Conservation (phyloP, 2,113 vertebrate species). For the Vidua macroura region DNA sequence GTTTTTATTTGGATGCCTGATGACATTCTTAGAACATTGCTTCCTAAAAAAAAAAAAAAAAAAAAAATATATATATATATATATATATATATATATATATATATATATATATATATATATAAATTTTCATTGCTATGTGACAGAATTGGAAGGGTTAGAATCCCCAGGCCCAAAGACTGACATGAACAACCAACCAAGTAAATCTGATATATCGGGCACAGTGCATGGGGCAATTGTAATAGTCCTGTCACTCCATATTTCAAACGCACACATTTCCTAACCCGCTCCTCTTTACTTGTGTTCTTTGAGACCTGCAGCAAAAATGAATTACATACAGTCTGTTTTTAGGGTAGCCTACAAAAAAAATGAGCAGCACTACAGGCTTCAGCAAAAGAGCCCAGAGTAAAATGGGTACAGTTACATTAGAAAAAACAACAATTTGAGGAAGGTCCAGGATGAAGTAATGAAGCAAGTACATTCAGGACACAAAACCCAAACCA, state of each 20-base stretch:
- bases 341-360: background rate
- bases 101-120: too few relatives aligned
- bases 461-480: background rate
- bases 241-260: background rate
- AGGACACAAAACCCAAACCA: background rate
- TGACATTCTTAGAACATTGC: constrained; percentile 53
- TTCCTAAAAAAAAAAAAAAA: constrained; percentile 34
- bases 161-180: background rate
- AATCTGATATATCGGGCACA: background rate
- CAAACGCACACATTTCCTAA: background rate
- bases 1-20: constrained; percentile 27
- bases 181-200: background rate
- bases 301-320: background rate
- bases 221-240: background rate
- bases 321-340: background rate
- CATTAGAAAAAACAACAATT: background rate
- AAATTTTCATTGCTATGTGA: background rate
- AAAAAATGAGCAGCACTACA: background rate
- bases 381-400: background rate
- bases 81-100: too few relatives aligned
- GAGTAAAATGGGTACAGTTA: background rate
- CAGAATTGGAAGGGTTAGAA: background rate
- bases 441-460: background rate
- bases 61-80: background rate
- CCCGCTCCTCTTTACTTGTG: background rate